These are phyloP conservation scores for Piaya cayana DNA, from an alignment of 2,113 vertebrate species.

Conservation along the genomic window DNA sequence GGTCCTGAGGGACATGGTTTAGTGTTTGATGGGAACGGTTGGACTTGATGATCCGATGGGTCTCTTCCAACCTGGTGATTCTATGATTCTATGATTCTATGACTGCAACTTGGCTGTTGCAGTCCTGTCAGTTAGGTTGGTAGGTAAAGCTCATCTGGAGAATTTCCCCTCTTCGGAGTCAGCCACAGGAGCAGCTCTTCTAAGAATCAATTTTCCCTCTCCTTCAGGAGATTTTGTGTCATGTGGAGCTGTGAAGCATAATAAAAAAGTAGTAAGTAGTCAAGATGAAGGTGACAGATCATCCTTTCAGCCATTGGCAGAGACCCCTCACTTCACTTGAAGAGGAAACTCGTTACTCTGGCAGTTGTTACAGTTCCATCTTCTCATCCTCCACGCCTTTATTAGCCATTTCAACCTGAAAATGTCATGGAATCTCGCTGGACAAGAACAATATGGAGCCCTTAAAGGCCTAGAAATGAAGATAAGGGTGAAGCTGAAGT, in stretches of 20 bases:
- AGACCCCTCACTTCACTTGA: neutral
- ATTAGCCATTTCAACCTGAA: neutral
- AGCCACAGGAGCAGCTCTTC: neutral
- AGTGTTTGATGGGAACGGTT: too few relatives aligned
- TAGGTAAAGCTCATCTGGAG: neutral
- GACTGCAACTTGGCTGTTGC: neutral
- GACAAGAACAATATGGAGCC: neutral
- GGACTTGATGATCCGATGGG: too few relatives aligned
- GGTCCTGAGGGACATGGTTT: too few relatives aligned
- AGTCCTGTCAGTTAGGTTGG: accelerated
- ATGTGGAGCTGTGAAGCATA: neutral
- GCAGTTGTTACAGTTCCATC: neutral
- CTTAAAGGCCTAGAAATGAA: neutral
- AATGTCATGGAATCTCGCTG: neutral
- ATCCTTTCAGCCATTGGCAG: neutral
- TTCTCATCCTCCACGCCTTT: neutral
- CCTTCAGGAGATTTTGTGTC: too few relatives aligned
- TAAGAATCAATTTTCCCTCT: neutral
- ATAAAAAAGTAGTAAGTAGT: neutral
- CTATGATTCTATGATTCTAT: too few relatives aligned
- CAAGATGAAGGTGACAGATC: neutral
- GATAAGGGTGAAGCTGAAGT: neutral
- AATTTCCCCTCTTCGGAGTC: neutral
- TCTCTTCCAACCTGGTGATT: too few relatives aligned
- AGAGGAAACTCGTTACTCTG: neutral